These are phyloP conservation scores for Gorsachius magnificus DNA, from an alignment of 2,797 vertebrate genomes.

Conservation along the genomic window DNA sequence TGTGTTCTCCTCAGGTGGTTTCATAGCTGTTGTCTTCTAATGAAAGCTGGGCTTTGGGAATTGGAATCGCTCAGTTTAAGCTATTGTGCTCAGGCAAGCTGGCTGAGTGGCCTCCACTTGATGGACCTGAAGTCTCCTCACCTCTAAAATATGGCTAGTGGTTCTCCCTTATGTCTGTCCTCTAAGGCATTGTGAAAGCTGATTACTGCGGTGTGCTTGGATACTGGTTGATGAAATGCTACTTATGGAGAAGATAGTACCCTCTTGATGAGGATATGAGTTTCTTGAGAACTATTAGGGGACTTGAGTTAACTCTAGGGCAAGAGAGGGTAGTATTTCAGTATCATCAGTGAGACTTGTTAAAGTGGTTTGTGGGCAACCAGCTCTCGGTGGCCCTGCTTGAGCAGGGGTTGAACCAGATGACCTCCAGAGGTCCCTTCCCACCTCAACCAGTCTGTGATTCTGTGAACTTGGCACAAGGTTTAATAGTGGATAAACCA, in stretches of 20 bases:
- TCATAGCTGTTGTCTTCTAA: not conserved
- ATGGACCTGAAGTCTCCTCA: not conserved
- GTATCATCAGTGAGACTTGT: not conserved
- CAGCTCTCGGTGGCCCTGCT: not conserved
- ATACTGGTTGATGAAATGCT: not conserved
- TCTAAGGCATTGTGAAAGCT: not conserved
- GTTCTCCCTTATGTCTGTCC: not conserved
- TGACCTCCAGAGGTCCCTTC: not conserved
- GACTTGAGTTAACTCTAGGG: not conserved
- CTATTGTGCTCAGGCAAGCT: not conserved
- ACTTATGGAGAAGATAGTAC: not conserved
- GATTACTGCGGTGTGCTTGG: not conserved
- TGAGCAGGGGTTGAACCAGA: not conserved
- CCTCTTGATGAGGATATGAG: not conserved
- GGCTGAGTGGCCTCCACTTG: not conserved
- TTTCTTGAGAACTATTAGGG: not conserved
- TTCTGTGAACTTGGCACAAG: rapidly evolving
- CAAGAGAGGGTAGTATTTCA: not conserved
- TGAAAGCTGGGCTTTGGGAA: not conserved
- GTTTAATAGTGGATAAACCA: not conserved
- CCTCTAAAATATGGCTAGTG: not conserved
- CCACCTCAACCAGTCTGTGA: not conserved
- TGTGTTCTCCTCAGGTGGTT: not conserved
- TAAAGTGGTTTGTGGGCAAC: not conserved
- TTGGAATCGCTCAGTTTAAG: not conserved